Base-by-base conservation (phyloP, 2,113 vertebrate species). In the Oreocharis arfaki region DNA sequence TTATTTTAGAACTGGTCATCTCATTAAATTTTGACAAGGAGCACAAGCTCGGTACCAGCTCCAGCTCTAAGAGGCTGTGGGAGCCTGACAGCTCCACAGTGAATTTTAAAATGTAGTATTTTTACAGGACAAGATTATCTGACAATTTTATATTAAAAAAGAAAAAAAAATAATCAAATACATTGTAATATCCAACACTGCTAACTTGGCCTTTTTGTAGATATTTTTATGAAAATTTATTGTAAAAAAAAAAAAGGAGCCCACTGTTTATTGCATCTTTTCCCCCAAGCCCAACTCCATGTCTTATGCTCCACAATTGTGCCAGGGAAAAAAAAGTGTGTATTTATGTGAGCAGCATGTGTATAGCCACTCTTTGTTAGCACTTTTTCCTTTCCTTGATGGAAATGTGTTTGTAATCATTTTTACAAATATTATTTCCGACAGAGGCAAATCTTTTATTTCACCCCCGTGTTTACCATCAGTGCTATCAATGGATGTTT, bases 1-100 rank as follows among this genome's bases (percentile, higher is more conserved):
- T 99, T 99, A 99, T 99, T 99, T 99, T 99, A 99, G 99, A 99
- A 99, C 98, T 98, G 99, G 99, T 99, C 98, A 98, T 99, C 98
- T 98, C 98, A 98, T 99, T 99, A 99, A 99, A 99, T 99, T 99
- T 99, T 99, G 99, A 99, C 99, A 99, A 99, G 99, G 98, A 98
- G 98, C 98, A 98, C 98, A 97, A 98, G 98, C 98, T 98, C 93
- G 94, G 98, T 98, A 98, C 99, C 98, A 99, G 98, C 98, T 98
- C 98, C 98, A 98, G 98, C 99, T 98, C 95, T 97, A 97, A 98
- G 98, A 98, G 98, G 98, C 98, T 98, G 97, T 95, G 98, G 98
- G 98, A 98, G 98, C 98, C 99, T 99, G 99, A 99, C 99, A 99
- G 99, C 98, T 98, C 98, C 97, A 97, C 97, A 61, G 98, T 97